A percentile compares a stretch with the other conserved stretches of the same genome.
Conservation (phyloP, 1,140 invertebrate species). For the Idris sp. region DNA sequence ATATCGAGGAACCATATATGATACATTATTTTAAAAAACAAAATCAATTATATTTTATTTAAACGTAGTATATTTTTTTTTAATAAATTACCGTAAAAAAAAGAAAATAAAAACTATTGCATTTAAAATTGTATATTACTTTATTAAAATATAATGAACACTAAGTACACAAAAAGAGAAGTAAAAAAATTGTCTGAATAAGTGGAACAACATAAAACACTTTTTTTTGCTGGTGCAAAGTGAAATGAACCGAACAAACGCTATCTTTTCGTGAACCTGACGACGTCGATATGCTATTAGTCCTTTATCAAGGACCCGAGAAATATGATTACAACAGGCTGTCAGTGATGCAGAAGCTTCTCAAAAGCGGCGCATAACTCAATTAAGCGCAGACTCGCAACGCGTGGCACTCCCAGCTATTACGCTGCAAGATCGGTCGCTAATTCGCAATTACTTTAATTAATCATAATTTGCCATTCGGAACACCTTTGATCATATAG, state of each 20-base stretch:
- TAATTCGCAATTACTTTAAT: conserved; percentile 77
- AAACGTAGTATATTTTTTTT: too few relatives aligned
- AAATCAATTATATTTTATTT: too few relatives aligned
- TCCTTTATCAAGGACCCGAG: conserved; percentile 71
- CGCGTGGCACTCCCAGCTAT: conserved; percentile 69
- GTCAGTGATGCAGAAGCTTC: conserved; percentile 74
- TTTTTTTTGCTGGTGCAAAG: conserved; percentile 28
- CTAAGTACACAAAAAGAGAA: too few relatives aligned
- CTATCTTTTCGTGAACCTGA: conserved; percentile 56
- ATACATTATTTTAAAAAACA: too few relatives aligned
- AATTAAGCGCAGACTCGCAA: conserved; percentile 71
- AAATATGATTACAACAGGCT: conserved; percentile 74
- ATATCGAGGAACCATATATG: too few relatives aligned
- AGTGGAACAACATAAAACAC: too few relatives aligned
- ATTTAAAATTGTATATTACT: too few relatives aligned
- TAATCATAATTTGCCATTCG: conserved; percentile 76
- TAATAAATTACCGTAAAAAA: too few relatives aligned
- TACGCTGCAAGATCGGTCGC: conserved; percentile 75
- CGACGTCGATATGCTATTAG: conserved; percentile 71
- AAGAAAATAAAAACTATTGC: too few relatives aligned
- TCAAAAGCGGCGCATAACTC: conserved; percentile 75
- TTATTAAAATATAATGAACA: too few relatives aligned
- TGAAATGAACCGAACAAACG: conserved; percentile 51
- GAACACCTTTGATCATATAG: conserved; percentile 75
- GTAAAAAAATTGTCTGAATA: neutral